These are phyloP conservation scores for Eudasyphora cyanicolor DNA, from an alignment of 2,888 invertebrate species.

Conservation along the genomic window DNA sequence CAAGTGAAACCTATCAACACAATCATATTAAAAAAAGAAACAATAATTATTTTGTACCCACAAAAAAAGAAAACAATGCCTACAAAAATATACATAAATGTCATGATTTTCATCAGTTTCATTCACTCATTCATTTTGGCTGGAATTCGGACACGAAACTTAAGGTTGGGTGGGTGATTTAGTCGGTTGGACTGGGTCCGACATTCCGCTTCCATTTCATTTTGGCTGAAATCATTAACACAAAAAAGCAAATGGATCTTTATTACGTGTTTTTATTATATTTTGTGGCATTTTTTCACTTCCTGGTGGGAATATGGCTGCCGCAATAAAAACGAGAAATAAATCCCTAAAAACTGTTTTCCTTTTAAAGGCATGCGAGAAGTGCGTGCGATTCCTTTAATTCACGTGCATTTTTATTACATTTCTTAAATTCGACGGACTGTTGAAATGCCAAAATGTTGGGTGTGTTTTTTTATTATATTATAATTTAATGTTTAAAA, in stretches of 20 bases:
- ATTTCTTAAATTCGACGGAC: neutral
- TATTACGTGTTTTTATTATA: constrained; percentile 32
- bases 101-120: neutral
- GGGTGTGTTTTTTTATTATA: constrained; percentile 1
- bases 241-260: constrained; percentile 17
- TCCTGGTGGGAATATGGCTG: neutral
- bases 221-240: constrained; percentile 31
- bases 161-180: no score
- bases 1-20: constrained; percentile 1
- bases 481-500: neutral
- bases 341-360: neutral
- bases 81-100: neutral
- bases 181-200: neutral
- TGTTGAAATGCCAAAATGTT: neutral
- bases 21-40: neutral
- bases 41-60: neutral
- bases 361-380: neutral
- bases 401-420: constrained; percentile 1
- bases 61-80: neutral
- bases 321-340: neutral
- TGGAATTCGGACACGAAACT: no score
- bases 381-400: neutral
- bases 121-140: neutral
- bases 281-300: constrained; percentile 13
- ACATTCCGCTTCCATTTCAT: neutral